Percentiles rank a stretch among this genome's conserved stretches.
Conservation (phyloP, 2,113 vertebrate genomes). For the Paracyprichromis sp. region DNA sequence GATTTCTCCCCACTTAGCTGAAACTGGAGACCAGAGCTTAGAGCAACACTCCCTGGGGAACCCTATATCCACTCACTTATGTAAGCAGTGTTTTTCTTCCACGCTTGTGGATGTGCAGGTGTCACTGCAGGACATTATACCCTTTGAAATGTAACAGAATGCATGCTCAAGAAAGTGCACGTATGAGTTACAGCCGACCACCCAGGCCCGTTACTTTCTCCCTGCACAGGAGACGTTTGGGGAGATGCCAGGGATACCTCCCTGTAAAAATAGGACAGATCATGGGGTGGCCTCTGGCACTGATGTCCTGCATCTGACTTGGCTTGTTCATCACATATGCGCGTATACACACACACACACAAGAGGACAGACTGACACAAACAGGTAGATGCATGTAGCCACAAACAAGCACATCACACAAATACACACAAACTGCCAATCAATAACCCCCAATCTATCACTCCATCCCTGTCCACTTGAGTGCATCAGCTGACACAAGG, state of each 20-base stretch:
- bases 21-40: neutral
- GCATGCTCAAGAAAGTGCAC: neutral
- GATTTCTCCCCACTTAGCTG: neutral
- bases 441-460: neutral
- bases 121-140: neutral
- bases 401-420: neutral
- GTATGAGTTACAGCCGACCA: constrained; percentile 39
- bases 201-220: constrained; percentile 35
- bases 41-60: neutral
- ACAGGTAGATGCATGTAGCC: neutral
- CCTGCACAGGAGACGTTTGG: constrained; percentile 13
- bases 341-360: neutral
- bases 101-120: neutral
- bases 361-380: neutral
- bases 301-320: constrained; percentile 54
- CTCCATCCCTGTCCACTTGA: neutral
- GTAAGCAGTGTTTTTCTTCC: constrained; percentile 9
- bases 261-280: constrained; percentile 66
- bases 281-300: constrained; percentile 42
- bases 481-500: neutral
- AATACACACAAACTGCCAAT: neutral
- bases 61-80: neutral
- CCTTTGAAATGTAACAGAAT: neutral
- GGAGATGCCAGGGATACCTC: constrained; percentile 50
- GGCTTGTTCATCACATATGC: neutral